A percentile compares a stretch with the other conserved stretches of the same genome.
These are phyloP conservation scores for Parnassius glacialis DNA, from an alignment of 2,888 invertebrate species.

Conservation along the genomic window DNA sequence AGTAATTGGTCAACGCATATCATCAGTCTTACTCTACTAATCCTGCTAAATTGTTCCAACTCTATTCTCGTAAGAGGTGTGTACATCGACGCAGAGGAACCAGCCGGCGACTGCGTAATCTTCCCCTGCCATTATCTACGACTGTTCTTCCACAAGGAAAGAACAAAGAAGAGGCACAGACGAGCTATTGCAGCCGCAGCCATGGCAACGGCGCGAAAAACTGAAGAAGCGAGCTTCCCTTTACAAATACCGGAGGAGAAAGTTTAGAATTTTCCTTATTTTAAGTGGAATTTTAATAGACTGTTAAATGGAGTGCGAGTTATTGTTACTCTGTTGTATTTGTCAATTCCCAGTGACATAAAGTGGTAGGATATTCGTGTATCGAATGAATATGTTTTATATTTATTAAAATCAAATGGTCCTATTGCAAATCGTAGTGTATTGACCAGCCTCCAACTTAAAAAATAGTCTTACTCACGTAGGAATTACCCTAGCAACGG, in stretches of 20 bases:
- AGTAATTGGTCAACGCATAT: conserved; percentile 92
- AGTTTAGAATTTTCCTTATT: conserved; percentile 44
- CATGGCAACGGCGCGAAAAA: conserved; percentile 48
- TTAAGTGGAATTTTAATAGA: conserved; percentile 5
- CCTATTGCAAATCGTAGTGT: too few species aligned
- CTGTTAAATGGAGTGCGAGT: conserved; percentile 11
- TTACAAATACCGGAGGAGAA: conserved; percentile 68
- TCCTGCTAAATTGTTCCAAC: conserved; percentile 92
- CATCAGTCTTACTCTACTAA: conserved; percentile 86
- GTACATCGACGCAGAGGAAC: conserved; percentile 92
- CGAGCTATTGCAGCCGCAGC: conserved; percentile 57
- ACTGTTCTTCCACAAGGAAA: conserved; percentile 86
- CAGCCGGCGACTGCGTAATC: conserved; percentile 89
- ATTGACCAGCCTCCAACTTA: too few species aligned
- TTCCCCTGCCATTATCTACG: conserved; percentile 92
- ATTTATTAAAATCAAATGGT: conserved; percentile 5
- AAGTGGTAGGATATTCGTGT: conserved; percentile 8
- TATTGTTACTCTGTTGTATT: conserved; percentile 25
- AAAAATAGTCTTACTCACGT: too few species aligned
- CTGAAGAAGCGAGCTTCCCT: conserved; percentile 63
- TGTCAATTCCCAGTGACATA: conserved; percentile 19
- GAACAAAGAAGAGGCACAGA: conserved; percentile 81
- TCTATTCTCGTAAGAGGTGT: conserved; percentile 93
- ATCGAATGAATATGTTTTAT: conserved; percentile 11
- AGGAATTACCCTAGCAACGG: too few species aligned